A percentile compares a stretch with the other conserved stretches of the same genome.
These are phyloP conservation scores for Notospermus geniculatus DNA, from an alignment of 1,140 invertebrate species.

Conservation along the genomic window DNA sequence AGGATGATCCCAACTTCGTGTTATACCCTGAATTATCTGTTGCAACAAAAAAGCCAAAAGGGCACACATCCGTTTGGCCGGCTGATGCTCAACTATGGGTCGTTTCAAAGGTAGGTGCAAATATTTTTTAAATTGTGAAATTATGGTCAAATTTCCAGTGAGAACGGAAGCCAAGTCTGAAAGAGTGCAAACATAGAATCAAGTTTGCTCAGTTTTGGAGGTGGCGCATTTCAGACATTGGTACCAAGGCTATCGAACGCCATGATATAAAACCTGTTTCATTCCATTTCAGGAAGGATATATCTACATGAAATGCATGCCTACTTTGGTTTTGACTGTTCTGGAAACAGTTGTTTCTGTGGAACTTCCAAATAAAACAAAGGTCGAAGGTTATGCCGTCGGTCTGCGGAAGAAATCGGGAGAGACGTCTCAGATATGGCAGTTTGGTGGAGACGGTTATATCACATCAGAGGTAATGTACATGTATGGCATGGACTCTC, in stretches of 20 bases:
- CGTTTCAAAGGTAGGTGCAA: constrained; percentile 25
- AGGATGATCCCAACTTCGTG: constrained; percentile 31
- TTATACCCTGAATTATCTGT: constrained; percentile 44
- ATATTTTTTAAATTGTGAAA: background rate
- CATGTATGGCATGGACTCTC: background rate
- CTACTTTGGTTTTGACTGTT: constrained; percentile 44
- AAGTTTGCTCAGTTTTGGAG: too few relatives aligned
- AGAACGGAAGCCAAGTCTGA: too few relatives aligned
- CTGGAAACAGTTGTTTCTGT: constrained; percentile 32
- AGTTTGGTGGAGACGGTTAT: constrained; percentile 43
- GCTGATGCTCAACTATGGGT: constrained; percentile 30
- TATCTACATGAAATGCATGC: constrained; percentile 43
- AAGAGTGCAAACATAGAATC: too few relatives aligned
- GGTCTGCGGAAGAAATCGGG: constrained; percentile 35
- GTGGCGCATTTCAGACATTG: too few relatives aligned
- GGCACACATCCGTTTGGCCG: constrained; percentile 34
- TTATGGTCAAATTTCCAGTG: background rate
- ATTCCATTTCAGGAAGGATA: constrained; percentile 39
- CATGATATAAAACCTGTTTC: too few relatives aligned
- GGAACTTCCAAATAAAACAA: constrained; percentile 19
- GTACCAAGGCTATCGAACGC: too few relatives aligned
- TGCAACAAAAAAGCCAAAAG: constrained; percentile 27
- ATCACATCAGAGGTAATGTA: constrained; percentile 42
- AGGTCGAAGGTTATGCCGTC: constrained; percentile 40
- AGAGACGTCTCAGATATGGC: constrained; percentile 47